phyloP scores from a whole-genome alignment of 2,797 vertebrate species.

The Cyprinella venusta region DNA sequence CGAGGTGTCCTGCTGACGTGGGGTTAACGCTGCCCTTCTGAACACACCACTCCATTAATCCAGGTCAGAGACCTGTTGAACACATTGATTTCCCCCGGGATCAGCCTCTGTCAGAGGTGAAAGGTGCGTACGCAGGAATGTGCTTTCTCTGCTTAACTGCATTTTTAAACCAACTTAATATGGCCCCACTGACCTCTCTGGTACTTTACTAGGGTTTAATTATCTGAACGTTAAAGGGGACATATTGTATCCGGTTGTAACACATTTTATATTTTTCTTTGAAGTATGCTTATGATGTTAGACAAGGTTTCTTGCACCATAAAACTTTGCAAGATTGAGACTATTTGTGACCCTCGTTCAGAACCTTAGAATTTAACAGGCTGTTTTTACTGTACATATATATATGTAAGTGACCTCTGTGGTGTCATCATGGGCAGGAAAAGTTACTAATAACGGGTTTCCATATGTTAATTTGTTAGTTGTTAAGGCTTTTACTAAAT shows the following conservation, averaged over 20 bases:
- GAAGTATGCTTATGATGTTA: background rate
- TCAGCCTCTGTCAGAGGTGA: conserved; percentile 34
- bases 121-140: conserved; percentile 36
- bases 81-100: conserved; percentile 33
- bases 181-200: background rate
- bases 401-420: background rate
- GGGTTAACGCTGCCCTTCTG: background rate
- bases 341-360: background rate
- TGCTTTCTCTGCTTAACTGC: conserved; percentile 13
- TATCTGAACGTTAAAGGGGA: background rate
- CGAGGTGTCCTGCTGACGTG: conserved; percentile 19
- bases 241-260: background rate
- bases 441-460: background rate
- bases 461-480: background rate
- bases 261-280: background rate
- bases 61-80: conserved; percentile 34
- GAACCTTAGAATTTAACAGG: background rate
- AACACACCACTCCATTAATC: conserved; percentile 28
- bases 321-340: background rate
- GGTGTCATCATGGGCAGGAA: background rate
- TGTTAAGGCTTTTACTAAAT: background rate
- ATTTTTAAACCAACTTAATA: conserved; percentile 20
- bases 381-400: background rate
- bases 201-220: conserved; percentile 11
- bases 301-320: background rate